Evolutionary conservation across 1,140 invertebrate species (phyloP).

Genomic region (Phenacoccus solenopsis): DNA sequence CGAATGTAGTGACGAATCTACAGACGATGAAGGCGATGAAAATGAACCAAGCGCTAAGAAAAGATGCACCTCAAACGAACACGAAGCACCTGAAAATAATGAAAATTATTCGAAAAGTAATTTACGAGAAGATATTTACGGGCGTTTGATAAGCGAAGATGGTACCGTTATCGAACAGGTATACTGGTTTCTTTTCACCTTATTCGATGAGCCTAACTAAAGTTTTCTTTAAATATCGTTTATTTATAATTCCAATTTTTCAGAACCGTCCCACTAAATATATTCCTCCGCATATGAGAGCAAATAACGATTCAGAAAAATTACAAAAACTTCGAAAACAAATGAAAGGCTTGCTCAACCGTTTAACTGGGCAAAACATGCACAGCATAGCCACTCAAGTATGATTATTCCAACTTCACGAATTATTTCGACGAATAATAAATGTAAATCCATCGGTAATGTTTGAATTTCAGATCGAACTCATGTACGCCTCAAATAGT

Average conservation of each 20-base stretch:
- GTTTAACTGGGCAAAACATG: conserved; percentile 77
- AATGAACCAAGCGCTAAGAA: conserved; percentile 28
- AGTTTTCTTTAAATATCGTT: too few species aligned
- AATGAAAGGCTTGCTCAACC: conserved; percentile 78
- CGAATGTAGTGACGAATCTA: conserved; percentile 24
- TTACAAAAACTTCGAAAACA: conserved; percentile 53
- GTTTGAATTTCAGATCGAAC: conserved; percentile 47
- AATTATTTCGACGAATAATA: neutral
- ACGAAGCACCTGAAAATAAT: conserved; percentile 19
- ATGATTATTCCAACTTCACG: conserved; percentile 25
- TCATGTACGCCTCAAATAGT: conserved; percentile 59
- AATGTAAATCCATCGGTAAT: too few species aligned
- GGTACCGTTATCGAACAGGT: conserved; percentile 60
- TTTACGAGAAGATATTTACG: conserved; percentile 79
- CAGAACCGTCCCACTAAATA: conserved; percentile 51
- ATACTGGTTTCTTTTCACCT: neutral
- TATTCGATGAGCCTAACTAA: too few species aligned
- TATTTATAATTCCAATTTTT: conserved; percentile 24
- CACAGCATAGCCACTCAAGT: conserved; percentile 59
- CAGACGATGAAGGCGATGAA: conserved; percentile 27
- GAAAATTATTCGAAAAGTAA: conserved; percentile 25
- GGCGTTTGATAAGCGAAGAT: conserved; percentile 61
- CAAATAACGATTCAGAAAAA: conserved; percentile 37
- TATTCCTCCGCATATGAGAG: conserved; percentile 65
- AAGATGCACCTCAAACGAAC: conserved; percentile 34